These are phyloP conservation scores for Chionoecetes opilio DNA, from an alignment of 1,140 invertebrate genomes.

Conservation along the genomic window DNA sequence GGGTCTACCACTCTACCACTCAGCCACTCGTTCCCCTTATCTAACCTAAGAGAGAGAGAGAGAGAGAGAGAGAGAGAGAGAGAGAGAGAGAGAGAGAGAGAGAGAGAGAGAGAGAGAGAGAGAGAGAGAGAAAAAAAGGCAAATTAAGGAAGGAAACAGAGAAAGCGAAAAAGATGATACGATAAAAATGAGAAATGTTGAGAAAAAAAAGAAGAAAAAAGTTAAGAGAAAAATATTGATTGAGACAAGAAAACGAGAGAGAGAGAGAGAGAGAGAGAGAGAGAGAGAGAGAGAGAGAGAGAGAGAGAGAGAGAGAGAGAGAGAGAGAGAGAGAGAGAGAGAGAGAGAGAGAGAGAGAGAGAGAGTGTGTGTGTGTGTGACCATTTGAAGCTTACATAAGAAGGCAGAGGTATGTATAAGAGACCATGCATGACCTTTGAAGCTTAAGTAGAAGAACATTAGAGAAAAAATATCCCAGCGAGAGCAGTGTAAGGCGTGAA, in stretches of 20 bases:
- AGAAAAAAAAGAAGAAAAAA: too few species aligned
- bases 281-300: constrained; percentile 44
- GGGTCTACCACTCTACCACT: too few species aligned
- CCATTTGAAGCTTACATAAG: too few species aligned
- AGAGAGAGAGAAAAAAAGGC: neutral
- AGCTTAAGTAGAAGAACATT: neutral
- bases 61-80: too few species aligned
- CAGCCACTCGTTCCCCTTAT: too few species aligned
- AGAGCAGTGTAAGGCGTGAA: neutral
- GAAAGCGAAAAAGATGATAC: too few species aligned
- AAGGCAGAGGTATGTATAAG: too few species aligned
- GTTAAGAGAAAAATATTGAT: too few species aligned
- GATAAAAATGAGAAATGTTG: neutral
- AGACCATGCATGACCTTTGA: neutral
- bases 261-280: constrained; percentile 46
- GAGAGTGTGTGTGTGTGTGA: neutral
- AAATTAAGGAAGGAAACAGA: neutral
- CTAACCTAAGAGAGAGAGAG: too few species aligned
- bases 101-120: constrained; percentile 46
- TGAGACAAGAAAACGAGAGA: neutral
- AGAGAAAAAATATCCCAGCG: neutral
- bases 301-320: neutral
- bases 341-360: neutral
- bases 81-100: constrained; percentile 35
- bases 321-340: neutral